These are phyloP conservation scores for Synodontis membranacea DNA, from an alignment of 2,113 vertebrate species.

Conservation along the genomic window DNA sequence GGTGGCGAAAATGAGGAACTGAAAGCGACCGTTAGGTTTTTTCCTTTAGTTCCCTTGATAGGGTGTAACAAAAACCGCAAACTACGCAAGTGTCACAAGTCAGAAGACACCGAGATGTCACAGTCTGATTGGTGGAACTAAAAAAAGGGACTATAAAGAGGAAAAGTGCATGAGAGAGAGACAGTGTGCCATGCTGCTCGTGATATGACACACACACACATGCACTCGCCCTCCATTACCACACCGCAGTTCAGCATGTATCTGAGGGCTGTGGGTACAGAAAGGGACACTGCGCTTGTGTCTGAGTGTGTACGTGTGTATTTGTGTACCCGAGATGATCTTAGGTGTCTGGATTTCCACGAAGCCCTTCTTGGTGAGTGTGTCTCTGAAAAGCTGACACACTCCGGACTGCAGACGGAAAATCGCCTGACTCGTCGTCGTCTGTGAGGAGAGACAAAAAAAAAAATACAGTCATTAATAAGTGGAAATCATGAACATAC, in stretches of 20 bases:
- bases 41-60: background rate
- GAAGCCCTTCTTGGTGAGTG: conserved; percentile 89
- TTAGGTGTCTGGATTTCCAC: conserved; percentile 98
- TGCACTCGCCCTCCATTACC: background rate
- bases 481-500: background rate
- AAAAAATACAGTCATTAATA: background rate
- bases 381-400: conserved; percentile 94
- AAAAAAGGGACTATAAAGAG: conserved; percentile 44
- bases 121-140: conserved; percentile 38
- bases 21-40: conserved; percentile 35
- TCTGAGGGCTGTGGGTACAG: background rate
- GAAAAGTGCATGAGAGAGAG: background rate
- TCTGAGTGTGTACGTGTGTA: background rate
- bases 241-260: too few species aligned
- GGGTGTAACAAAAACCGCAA: conserved; percentile 35
- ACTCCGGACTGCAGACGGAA: conserved; percentile 91
- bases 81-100: conserved; percentile 23
- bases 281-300: background rate
- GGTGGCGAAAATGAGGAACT: conserved; percentile 57
- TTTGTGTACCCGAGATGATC: conserved; percentile 91
- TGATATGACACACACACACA: background rate
- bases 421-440: conserved; percentile 92
- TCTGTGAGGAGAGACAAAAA: conserved; percentile 69
- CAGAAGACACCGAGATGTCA: background rate
- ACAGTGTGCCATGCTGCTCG: background rate